Base-by-base conservation (phyloP, 2,888 invertebrate genomes). In the Lutraria lutraria region DNA sequence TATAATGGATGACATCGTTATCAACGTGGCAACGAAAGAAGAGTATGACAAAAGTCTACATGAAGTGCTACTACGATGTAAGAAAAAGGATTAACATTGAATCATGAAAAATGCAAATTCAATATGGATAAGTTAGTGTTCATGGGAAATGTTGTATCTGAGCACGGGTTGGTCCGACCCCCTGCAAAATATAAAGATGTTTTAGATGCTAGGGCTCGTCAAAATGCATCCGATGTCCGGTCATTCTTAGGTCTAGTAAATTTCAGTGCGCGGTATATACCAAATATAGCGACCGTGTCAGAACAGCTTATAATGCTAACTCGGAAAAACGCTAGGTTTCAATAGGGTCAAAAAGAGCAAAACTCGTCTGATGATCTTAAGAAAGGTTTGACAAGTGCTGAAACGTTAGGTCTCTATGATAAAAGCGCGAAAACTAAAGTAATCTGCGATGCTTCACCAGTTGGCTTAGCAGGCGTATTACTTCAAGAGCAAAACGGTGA, bases 241-340 rank as follows among this genome's bases (percentile, higher is more conserved):
- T 92, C 89, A 83, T 91, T 88, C n/a, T 52, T 89, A 8, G 89
- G 89, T 21, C 56, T 89, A 16, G 90, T 91, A 6, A 89, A 91
- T 76, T 89, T 85, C 19, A 86, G 86, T 86, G 85, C 34, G 1
- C 6, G 88, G 15, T 91, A 81, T 80, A 93, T 90, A 68, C 85
- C 88, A 21, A 79, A 92, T 80, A 34, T 93, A 16, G 89, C 90
- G 2, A 84, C 89, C 4, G 19, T 85, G 0, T 19, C 89, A 2
- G 90, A 88, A 72, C 91, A 91, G 0, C 53, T 90, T 16, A 29
- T 81, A 29, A 86, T 86, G 21, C 80, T 91, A 29, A 87, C 88
- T 0, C 19, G 83, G 1, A 87, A 90, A 34, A 25, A 72, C 25
- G n/a, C 53, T 34, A 0, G 16, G 53, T 90, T 93, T 68, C 31